Base-by-base conservation (phyloP, 2,797 vertebrate genomes). In the Anguilla anguilla region DNA sequence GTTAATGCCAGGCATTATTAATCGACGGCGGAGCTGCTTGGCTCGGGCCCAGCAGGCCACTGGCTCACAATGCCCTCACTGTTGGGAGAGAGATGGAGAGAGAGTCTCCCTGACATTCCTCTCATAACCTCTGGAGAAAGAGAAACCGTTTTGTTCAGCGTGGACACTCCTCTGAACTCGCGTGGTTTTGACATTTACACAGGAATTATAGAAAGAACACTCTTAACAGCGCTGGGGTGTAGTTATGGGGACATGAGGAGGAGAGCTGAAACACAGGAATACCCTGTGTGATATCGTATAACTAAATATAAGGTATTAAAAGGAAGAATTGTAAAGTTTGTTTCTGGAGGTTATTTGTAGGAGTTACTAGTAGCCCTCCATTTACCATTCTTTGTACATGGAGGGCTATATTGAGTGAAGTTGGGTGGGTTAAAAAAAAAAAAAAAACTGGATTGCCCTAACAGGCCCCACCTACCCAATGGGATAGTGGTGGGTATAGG, bases 1-100 rank as follows among this genome's bases (percentile, higher is more conserved):
- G 22, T 43, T 5, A 74, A 35, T 67, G 31, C 31, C 74, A 77
- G 74, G 81, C 43, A 83, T 53, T 83, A 83, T 83, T 46, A 49
- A 53, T 83, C 81, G 53, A 53, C 43, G 49, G 81, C 43, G 15
- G 49, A 83, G 49, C 46, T 83, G 46, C 19, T n/a, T 53, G 19
- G 74, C 31, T 43, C 31, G 13, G 43, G 10, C 46, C 81, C 81
- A 83, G 43, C 43, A 35, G 77, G 77, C 39, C 25, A 11, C 19
- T 28, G 81, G 25, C 46, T n/a, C 81, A 83, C 81, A 83, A 83
- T 83, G 43, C n/a, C 22, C 46, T 25, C 49, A 83, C 81, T 83
- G 81, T 83, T 53, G 22, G 39, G 39, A 28, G 81, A 53, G 43
- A 53, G 81, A 53, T 11, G 31, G 46, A 83, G 25, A 49, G 81